Percentiles rank a stretch among this genome's conserved stretches.
Evolutionary conservation across 2,888 invertebrate species (phyloP).

Genomic region (Holacanthella duospinosa): DNA sequence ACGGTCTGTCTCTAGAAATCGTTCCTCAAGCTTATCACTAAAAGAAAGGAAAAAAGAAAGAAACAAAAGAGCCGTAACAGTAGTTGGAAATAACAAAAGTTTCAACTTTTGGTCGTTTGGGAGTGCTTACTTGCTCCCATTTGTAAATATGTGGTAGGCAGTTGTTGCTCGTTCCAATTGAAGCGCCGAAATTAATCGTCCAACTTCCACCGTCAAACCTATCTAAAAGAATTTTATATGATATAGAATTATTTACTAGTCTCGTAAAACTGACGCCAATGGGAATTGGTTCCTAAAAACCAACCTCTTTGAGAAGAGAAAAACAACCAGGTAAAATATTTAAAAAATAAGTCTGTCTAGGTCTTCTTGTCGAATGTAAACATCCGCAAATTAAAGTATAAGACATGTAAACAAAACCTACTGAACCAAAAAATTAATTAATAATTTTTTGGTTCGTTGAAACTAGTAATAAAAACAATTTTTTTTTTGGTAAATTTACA

Average conservation of each 20-base stretch:
- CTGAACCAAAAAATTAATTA: too few species aligned
- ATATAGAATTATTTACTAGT: neutral
- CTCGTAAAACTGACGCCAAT: neutral
- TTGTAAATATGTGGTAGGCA: constrained; percentile 40
- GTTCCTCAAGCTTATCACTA: constrained; percentile 41
- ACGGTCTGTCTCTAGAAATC: constrained; percentile 42
- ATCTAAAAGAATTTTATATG: constrained; percentile 44
- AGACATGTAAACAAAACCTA: too few species aligned
- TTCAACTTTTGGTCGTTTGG: neutral
- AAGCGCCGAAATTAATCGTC: constrained; percentile 44
- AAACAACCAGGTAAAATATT: too few species aligned
- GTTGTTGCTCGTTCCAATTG: constrained; percentile 46
- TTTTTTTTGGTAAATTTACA: too few species aligned
- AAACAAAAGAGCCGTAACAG: too few species aligned
- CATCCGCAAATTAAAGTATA: too few species aligned
- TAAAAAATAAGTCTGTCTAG: too few species aligned
- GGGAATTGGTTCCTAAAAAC: neutral
- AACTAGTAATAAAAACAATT: too few species aligned
- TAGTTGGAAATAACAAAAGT: too few species aligned
- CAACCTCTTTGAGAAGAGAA: too few species aligned
- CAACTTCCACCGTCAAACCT: constrained; percentile 43
- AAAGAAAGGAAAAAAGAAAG: constrained; percentile 18
- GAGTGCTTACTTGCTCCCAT: constrained; percentile 16
- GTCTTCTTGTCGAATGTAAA: too few species aligned
- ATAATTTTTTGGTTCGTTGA: too few species aligned